phyloP scores from a whole-genome alignment of 2,797 vertebrate species.

The Eupleurogrammus muticus region DNA sequence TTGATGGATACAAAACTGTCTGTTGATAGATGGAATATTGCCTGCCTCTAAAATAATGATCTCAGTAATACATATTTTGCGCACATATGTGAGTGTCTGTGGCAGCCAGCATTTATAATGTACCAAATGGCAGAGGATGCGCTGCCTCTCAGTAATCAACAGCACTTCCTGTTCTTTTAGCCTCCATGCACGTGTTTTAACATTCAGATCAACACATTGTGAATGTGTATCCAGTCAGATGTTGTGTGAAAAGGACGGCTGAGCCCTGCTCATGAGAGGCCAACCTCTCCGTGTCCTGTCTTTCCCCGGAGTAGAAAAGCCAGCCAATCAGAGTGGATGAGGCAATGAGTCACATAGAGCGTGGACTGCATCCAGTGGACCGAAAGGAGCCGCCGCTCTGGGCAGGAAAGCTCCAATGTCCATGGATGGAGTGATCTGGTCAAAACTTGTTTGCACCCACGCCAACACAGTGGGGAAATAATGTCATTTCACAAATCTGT shows the following conservation, averaged over 20 bases:
- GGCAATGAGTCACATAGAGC: constrained; percentile 69
- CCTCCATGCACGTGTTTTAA: constrained; percentile 14
- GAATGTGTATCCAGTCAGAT: constrained; percentile 49
- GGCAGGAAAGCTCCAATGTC: constrained; percentile 45
- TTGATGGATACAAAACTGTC: constrained; percentile 35
- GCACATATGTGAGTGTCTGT: neutral
- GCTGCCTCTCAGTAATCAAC: constrained; percentile 9
- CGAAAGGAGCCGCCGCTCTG: constrained; percentile 64
- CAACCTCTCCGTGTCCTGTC: constrained; percentile 53
- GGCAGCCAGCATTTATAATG: neutral
- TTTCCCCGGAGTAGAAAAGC: constrained; percentile 61
- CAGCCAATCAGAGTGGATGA: constrained; percentile 71
- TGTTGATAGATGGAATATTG: neutral
- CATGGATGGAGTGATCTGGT: constrained; percentile 37
- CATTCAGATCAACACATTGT: constrained; percentile 30
- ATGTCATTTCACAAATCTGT: neutral
- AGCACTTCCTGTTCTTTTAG: constrained; percentile 4
- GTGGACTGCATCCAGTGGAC: constrained; percentile 64
- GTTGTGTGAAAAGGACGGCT: constrained; percentile 59
- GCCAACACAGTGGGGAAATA: constrained; percentile 4
- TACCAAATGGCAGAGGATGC: neutral
- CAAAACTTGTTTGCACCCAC: constrained; percentile 35
- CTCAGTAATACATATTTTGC: constrained; percentile 3
- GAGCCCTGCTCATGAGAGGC: constrained; percentile 65
- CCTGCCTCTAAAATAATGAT: neutral